Evolutionary conservation across 23 tunicate genomes (phyloP), one percentile per base, ranked within the genome.

Genomic region (Ciona savignyi): DNA sequence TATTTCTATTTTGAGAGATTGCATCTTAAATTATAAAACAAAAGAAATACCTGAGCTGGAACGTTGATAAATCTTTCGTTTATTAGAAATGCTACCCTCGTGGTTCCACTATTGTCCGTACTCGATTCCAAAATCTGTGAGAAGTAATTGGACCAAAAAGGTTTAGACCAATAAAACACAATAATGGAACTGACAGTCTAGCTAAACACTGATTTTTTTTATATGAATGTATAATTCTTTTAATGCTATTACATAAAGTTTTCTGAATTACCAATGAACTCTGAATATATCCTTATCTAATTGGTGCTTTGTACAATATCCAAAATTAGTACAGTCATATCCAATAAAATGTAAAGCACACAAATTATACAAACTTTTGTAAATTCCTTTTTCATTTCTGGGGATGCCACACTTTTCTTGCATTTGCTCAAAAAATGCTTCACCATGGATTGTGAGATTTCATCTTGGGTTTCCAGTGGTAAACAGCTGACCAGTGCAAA

Each of bases 21-120:
- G n/a, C n/a, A n/a, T 42, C 11, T 42, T 42, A 42, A 15, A 6
- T 42, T 42, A 42, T 42, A 15, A 42, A 42, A 42, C 56, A n/a
- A n/a, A n/a, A n/a, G n/a, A n/a, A n/a, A n/a, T 77, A 88, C 96
- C 96, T 89, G 89, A 11, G 89, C 79, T 32, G 96, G 96, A 30
- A 83, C 65, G 61, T 89, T 89, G 27, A 89, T 75, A 49, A 83
- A 89, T 29, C 96, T 66, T 51, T 89, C 96, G 68, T 85, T 83
- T 25, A 83, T 61, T 6, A 89, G 63, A 34, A 86, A 83, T 15
- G 89, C 96, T 25, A 89, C 20, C 29, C 85, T 66, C 24, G 51
- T 66, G 30, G 72, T 32, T 23, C 33, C 74, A 70, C 65, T 27
- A 30, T 70, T 69, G 22, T 60, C 68, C 62, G 63, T 80, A 23